These are phyloP conservation scores for Napeogenes inachia DNA, from an alignment of 2,888 invertebrate species.

Conservation along the genomic window DNA sequence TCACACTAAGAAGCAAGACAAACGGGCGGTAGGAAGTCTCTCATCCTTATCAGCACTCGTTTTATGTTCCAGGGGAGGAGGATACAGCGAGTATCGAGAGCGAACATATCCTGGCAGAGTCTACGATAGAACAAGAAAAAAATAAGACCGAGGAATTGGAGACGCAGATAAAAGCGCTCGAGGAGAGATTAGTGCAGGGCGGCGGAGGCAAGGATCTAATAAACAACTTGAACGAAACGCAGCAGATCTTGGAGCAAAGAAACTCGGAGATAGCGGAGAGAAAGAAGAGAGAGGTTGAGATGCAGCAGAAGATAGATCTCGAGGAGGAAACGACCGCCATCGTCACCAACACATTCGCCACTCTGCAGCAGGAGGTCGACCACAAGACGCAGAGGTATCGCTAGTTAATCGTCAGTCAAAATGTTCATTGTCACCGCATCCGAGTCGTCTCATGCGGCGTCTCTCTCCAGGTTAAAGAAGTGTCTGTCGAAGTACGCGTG, in stretches of 20 bases:
- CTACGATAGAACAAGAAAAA: constrained; percentile 81
- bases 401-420: neutral
- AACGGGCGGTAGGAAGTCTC: too few species aligned
- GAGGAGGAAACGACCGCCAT: constrained; percentile 96
- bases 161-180: constrained; percentile 88
- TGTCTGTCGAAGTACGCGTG: constrained; percentile 89
- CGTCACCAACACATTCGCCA: constrained; percentile 92
- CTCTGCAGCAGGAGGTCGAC: constrained; percentile 97
- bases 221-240: constrained; percentile 96
- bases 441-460: neutral
- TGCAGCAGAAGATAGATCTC: constrained; percentile 94
- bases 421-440: neutral
- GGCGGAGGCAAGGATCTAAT: constrained; percentile 87
- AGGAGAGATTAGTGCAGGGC: constrained; percentile 95
- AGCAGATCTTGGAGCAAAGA: constrained; percentile 88
- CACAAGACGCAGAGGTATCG: constrained; percentile 87
- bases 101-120: constrained; percentile 63
- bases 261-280: constrained; percentile 93
- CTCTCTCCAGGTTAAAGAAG: constrained; percentile 85
- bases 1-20: too few species aligned
- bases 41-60: too few species aligned
- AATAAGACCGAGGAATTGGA: constrained; percentile 86
- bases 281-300: constrained; percentile 91
- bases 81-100: constrained; percentile 69
- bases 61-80: constrained; percentile 48